Evolutionary conservation across 2,797 vertebrate species (phyloP).

Genomic region (Sebastes trivittatus): DNA sequence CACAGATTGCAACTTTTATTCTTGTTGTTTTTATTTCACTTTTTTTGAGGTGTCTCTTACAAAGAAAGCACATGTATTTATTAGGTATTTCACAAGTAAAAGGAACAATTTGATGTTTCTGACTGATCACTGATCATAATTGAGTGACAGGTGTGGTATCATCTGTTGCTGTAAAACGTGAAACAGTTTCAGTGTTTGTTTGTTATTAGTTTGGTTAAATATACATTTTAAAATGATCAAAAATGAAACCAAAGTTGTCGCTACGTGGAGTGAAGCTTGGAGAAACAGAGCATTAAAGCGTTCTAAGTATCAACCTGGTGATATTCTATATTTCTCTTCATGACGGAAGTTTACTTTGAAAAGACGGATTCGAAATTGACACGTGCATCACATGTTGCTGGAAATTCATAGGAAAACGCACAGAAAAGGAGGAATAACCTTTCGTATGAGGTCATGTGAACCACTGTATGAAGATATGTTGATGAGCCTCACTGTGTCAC

Average conservation of each 20-base stretch:
- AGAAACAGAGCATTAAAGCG: not conserved
- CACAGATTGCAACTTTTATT: not conserved
- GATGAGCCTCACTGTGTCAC: no score
- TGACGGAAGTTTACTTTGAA: no score
- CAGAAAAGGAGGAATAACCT: no score
- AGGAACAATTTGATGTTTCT: no score
- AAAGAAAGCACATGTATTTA: not conserved
- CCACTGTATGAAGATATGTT: no score
- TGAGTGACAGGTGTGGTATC: not conserved
- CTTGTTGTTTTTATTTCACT: not conserved
- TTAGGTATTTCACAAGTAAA: not conserved
- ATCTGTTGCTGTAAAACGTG: not conserved
- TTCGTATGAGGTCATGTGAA: no score
- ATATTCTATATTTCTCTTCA: not conserved
- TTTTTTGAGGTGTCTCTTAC: not conserved
- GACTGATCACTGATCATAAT: not conserved
- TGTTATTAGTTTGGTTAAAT: not conserved
- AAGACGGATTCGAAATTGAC: no score
- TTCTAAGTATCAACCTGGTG: not conserved
- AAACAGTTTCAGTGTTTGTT: no score
- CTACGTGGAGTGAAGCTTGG: not conserved
- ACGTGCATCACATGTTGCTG: no score
- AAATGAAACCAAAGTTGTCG: not conserved
- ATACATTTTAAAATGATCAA: no score
- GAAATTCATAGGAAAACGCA: no score